phyloP scores from a whole-genome alignment of 2,113 vertebrate species.

The Meles meles region DNA sequence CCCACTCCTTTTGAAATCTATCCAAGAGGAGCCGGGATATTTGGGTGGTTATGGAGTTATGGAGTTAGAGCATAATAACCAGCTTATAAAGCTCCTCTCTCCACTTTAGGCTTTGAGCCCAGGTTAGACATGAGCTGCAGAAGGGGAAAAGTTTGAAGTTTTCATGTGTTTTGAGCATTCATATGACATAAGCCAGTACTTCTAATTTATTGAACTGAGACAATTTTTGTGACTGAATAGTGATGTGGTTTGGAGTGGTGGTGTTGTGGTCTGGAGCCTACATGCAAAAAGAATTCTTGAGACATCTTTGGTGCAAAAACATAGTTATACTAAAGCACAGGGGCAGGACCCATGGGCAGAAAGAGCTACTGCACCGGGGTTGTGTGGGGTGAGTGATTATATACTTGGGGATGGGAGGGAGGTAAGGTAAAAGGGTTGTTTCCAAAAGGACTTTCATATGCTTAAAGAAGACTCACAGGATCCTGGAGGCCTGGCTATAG shows the following conservation, averaged over 20 bases:
- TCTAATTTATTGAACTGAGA: not conserved
- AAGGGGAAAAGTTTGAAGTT: not conserved
- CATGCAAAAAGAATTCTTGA: not conserved
- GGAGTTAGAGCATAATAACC: not conserved
- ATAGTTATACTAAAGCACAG: not conserved
- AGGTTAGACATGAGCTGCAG: not conserved
- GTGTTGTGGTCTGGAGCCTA: not conserved
- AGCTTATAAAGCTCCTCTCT: not conserved
- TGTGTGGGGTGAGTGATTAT: not conserved
- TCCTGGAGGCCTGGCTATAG: not conserved
- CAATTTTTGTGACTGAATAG: not conserved
- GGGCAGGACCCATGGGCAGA: not conserved
- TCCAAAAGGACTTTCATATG: not conserved
- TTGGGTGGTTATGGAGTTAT: not conserved
- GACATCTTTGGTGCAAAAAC: not conserved
- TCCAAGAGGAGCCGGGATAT: not conserved
- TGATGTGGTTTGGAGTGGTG: not conserved
- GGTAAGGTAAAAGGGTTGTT: not conserved
- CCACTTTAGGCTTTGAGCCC: not conserved
- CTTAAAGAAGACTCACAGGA: not conserved
- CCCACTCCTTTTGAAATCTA: not conserved
- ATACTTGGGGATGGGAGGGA: not conserved
- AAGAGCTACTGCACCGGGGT: not conserved
- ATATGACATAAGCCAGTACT: not conserved
- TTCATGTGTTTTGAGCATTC: not conserved